Evolutionary conservation across 2,888 invertebrate genomes (phyloP).

Genomic region (Phengaris arion): DNA sequence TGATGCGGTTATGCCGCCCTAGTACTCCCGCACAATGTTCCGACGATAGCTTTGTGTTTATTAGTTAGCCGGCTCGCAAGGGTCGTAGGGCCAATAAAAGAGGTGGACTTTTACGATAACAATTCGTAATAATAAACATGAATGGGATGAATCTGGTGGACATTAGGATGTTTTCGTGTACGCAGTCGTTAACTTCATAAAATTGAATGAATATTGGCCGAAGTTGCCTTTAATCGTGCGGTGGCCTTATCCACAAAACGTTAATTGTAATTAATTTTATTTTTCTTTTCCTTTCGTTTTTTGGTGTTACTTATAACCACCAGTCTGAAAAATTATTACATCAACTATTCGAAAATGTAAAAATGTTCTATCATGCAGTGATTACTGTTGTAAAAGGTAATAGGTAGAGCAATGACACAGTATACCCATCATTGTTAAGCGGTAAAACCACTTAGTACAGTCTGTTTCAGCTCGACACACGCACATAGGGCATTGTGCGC

Average conservation of each 20-base stretch:
- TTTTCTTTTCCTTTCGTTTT: not conserved
- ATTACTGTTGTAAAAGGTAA: constrained; percentile 8
- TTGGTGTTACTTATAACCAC: not conserved
- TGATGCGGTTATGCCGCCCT: constrained; percentile 67
- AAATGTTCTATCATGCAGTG: not conserved
- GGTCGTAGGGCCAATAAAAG: constrained; percentile 58
- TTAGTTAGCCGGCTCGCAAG: constrained; percentile 50
- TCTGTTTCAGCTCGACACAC: constrained; percentile 17
- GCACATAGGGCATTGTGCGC: constrained; percentile 13
- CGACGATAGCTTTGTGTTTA: constrained; percentile 59
- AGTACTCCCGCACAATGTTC: constrained; percentile 69
- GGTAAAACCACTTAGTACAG: constrained; percentile 21
- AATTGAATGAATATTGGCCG: constrained; percentile 27
- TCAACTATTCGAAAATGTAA: not conserved
- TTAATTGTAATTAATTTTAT: not conserved
- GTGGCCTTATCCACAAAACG: constrained; percentile 8
- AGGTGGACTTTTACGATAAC: constrained; percentile 47
- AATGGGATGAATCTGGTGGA: constrained; percentile 39
- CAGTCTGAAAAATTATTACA: not conserved
- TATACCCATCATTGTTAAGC: constrained; percentile 2
- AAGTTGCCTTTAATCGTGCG: constrained; percentile 13
- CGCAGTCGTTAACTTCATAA: constrained; percentile 25
- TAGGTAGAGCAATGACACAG: constrained; percentile 3
- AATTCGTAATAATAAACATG: constrained; percentile 52
- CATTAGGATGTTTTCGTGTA: constrained; percentile 28